A percentile compares a stretch with the other conserved stretches of the same genome.
Conservation (phyloP, 2,797 vertebrate genomes). For the Liparis tanakae region DNA sequence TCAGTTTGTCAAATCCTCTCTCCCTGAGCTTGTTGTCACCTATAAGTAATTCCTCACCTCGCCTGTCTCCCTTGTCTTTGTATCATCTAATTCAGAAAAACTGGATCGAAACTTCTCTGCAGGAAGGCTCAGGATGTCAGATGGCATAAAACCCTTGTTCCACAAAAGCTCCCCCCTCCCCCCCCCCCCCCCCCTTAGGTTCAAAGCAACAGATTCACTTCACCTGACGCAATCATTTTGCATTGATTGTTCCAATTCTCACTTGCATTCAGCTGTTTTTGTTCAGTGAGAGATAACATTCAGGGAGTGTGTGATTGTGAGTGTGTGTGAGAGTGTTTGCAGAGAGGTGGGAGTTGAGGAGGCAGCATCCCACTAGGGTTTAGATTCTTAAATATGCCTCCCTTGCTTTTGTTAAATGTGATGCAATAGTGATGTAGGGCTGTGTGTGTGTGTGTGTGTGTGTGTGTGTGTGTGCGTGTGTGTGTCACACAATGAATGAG, state of each 20-base stretch:
- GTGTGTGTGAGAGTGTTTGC: slow-evolving; percentile 47
- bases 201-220: slow-evolving; percentile 73
- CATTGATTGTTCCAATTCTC: slow-evolving; percentile 70
- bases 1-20: slow-evolving; percentile 41
- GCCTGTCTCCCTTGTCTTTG: slow-evolving; percentile 54
- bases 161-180: slow-evolving; percentile 64
- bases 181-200: slow-evolving; percentile 49
- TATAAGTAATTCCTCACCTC: slow-evolving; percentile 58
- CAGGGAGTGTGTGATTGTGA: slow-evolving; percentile 40
- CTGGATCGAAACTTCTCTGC: slow-evolving; percentile 58
- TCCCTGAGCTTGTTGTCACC: slow-evolving; percentile 45
- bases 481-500: slow-evolving; percentile 47
- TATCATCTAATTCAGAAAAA: slow-evolving; percentile 71
- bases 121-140: slow-evolving; percentile 67
- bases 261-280: slow-evolving; percentile 67
- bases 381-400: slow-evolving; percentile 69
- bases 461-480: slow-evolving; percentile 20
- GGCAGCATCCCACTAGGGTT: slow-evolving; percentile 66
- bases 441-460: slow-evolving; percentile 44
- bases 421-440: slow-evolving; percentile 81
- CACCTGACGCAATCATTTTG: slow-evolving; percentile 76
- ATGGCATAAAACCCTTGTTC: slow-evolving; percentile 68
- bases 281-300: slow-evolving; percentile 69
- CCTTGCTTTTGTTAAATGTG: slow-evolving; percentile 76
- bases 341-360: slow-evolving; percentile 55